phyloP scores from a whole-genome alignment of 2,113 vertebrate genomes.

The Benitochromis conjunctus region DNA sequence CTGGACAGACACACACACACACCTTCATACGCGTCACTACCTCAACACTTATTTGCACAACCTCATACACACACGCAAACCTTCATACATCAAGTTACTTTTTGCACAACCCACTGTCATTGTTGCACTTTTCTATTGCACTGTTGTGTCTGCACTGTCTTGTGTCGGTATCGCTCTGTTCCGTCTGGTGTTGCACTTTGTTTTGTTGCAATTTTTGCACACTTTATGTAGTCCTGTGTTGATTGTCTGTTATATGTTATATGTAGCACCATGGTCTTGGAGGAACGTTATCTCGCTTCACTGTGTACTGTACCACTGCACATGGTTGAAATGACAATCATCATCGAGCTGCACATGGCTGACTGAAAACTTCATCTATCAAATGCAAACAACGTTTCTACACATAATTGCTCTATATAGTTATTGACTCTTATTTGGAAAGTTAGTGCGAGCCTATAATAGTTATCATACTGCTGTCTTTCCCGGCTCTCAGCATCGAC shows the following conservation, averaged over 20 bases:
- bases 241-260: background rate
- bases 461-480: background rate
- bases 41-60: background rate
- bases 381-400: background rate
- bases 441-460: background rate
- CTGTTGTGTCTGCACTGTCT: background rate
- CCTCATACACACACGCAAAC: background rate
- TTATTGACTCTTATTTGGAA: background rate
- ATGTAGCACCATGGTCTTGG: background rate
- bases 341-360: background rate
- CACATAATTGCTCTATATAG: background rate
- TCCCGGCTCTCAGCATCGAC: slow-evolving; percentile 14
- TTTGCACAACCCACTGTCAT: background rate
- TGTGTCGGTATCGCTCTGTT: background rate
- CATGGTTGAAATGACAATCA: background rate
- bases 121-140: background rate
- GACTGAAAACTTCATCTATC: background rate
- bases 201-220: background rate
- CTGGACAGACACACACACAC: background rate
- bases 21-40: background rate
- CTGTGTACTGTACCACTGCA: background rate
- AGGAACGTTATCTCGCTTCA: background rate
- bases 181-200: background rate
- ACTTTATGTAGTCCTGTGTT: background rate
- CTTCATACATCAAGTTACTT: background rate